Conservation (phyloP, 2,797 vertebrate species). For the Cyprinodon diabolis region DNA sequence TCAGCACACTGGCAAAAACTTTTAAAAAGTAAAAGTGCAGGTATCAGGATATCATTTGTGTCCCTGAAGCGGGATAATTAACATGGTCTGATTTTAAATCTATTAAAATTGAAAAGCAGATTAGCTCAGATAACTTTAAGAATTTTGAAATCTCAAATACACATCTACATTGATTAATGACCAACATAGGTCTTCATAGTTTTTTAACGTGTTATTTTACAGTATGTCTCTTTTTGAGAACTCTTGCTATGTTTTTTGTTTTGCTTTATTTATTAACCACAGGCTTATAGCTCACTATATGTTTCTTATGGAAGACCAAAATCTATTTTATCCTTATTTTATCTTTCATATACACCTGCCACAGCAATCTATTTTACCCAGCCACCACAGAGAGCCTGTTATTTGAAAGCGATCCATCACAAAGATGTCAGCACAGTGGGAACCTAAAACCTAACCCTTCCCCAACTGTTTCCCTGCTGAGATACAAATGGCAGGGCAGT, state of each 20-base stretch:
- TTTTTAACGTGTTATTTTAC: neutral
- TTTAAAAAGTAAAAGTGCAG: too few relatives aligned
- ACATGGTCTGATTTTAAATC: too few relatives aligned
- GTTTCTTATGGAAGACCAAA: neutral
- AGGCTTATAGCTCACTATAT: neutral
- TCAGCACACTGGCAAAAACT: neutral
- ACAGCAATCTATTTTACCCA: constrained; percentile 1
- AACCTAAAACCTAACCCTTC: constrained; percentile 6
- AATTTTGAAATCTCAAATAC: neutral
- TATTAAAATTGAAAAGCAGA: too few relatives aligned
- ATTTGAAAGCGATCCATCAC: constrained; percentile 16
- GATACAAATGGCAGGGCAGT: constrained; percentile 36
- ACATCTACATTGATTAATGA: neutral
- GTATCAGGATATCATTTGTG: too few relatives aligned
- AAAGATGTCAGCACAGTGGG: constrained; percentile 2
- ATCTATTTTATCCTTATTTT: neutral
- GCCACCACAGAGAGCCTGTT: constrained; percentile 1
- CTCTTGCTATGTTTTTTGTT: neutral
- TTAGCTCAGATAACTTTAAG: too few relatives aligned
- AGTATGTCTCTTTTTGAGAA: neutral
- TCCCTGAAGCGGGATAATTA: neutral
- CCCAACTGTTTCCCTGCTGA: constrained; percentile 26
- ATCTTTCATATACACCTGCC: constrained; percentile 2
- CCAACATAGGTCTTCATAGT: neutral
- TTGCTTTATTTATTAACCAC: neutral